Evolutionary conservation across 2,888 invertebrate genomes (phyloP).

Genomic region (Perizoma flavofasciatum): DNA sequence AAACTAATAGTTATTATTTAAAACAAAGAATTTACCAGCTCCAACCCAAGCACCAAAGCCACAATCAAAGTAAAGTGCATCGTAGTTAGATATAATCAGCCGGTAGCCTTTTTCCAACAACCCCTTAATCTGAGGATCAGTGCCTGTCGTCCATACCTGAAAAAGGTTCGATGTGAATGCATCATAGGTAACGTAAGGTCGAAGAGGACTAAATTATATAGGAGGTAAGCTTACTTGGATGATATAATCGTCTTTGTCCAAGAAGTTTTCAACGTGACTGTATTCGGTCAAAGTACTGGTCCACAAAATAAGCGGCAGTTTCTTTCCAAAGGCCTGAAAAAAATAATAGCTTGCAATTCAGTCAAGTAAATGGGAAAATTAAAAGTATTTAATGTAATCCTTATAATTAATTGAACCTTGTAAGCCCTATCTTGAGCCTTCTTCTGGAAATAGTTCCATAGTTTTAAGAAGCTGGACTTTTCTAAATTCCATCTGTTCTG

Average conservation of each 20-base stretch:
- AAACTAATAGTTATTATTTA: no score
- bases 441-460: conserved; percentile 91
- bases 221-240: conserved; percentile 83
- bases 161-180: neutral
- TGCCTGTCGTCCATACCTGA: conserved; percentile 89
- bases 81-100: conserved; percentile 93
- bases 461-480: conserved; percentile 84
- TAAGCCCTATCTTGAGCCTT: conserved; percentile 84
- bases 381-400: neutral
- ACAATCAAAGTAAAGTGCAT: conserved; percentile 93
- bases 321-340: conserved; percentile 74
- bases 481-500: conserved; percentile 85
- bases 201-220: neutral
- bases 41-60: conserved; percentile 93
- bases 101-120: conserved; percentile 89
- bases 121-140: conserved; percentile 85
- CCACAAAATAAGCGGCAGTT: conserved; percentile 89
- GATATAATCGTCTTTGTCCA: conserved; percentile 90
- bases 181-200: no score
- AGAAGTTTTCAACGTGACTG: conserved; percentile 85
- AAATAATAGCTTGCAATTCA: neutral
- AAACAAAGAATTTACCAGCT: conserved; percentile 62
- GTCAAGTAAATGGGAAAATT: neutral
- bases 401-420: conserved; percentile 55
- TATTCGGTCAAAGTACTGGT: conserved; percentile 90